phyloP scores from a whole-genome alignment of 1,140 invertebrate species.

The Magallana ariakensis region DNA sequence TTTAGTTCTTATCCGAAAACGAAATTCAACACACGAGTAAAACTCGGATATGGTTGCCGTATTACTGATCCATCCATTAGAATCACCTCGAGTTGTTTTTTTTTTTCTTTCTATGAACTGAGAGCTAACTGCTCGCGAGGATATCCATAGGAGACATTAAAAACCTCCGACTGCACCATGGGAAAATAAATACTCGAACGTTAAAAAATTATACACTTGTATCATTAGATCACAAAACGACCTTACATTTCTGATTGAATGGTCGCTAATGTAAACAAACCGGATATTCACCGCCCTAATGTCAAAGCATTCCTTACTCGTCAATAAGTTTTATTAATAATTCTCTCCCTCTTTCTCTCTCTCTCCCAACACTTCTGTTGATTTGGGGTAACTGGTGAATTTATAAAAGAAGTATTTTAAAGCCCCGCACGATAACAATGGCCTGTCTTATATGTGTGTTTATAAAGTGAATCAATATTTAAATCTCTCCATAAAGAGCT shows the following conservation, averaged over 20 bases:
- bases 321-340: slow-evolving; percentile 9
- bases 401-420: neutral
- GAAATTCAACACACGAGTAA: too few species aligned
- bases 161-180: too few species aligned
- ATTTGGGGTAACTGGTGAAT: neutral
- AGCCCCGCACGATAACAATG: neutral
- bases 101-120: too few species aligned
- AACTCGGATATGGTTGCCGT: too few species aligned
- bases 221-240: neutral
- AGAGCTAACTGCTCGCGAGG: too few species aligned
- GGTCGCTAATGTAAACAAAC: neutral
- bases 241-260: neutral
- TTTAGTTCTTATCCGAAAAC: too few species aligned
- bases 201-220: neutral
- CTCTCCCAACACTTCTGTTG: neutral
- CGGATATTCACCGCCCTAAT: neutral
- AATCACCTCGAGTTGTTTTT: too few species aligned
- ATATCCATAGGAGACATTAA: too few species aligned
- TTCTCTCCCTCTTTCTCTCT: neutral
- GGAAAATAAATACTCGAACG: neutral
- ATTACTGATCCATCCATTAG: too few species aligned
- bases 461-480: slow-evolving; percentile 15
- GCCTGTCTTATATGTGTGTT: neutral
- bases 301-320: neutral
- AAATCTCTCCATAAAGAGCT: neutral